Conservation (phyloP, 2,888 invertebrate genomes). For the Dryocosmus kuriphilus region DNA sequence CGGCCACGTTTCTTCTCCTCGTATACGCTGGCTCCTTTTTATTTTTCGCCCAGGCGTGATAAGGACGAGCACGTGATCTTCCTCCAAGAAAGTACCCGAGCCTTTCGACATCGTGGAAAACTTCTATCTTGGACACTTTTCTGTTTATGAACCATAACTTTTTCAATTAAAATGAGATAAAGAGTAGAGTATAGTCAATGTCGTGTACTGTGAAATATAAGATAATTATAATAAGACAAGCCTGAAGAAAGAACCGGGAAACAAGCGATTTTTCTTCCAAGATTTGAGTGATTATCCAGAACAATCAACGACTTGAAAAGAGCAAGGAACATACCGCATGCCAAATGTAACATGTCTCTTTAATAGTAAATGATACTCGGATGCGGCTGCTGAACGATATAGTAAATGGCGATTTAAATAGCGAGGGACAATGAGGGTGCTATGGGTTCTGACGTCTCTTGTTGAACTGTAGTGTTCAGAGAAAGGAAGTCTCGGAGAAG, state of each 20-base stretch:
- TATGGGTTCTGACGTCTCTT: conserved; percentile 55
- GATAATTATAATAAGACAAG: no score
- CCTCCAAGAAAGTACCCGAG: conserved; percentile 46
- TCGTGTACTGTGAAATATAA: no score
- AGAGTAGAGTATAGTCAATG: not conserved
- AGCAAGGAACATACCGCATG: not conserved
- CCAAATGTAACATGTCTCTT: conserved; percentile 44
- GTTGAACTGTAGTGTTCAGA: conserved; percentile 49
- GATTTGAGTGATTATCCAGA: no score
- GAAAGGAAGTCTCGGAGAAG: conserved; percentile 63
- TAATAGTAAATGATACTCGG: conserved; percentile 69
- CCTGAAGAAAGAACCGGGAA: no score
- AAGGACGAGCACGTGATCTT: conserved; percentile 67
- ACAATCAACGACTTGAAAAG: not conserved
- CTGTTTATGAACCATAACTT: conserved; percentile 45
- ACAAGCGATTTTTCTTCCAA: no score
- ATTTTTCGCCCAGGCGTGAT: conserved; percentile 62
- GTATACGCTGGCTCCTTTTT: conserved; percentile 42
- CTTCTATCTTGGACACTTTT: conserved; percentile 52
- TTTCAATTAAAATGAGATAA: not conserved
- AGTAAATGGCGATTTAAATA: conserved; percentile 61
- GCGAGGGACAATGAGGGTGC: conserved; percentile 64
- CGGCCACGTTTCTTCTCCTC: conserved; percentile 45
- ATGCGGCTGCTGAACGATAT: conserved; percentile 57
- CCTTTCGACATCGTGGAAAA: conserved; percentile 49